phyloP scores from a whole-genome alignment of 2,113 vertebrate genomes.

The Dryoscopus gambensis region DNA sequence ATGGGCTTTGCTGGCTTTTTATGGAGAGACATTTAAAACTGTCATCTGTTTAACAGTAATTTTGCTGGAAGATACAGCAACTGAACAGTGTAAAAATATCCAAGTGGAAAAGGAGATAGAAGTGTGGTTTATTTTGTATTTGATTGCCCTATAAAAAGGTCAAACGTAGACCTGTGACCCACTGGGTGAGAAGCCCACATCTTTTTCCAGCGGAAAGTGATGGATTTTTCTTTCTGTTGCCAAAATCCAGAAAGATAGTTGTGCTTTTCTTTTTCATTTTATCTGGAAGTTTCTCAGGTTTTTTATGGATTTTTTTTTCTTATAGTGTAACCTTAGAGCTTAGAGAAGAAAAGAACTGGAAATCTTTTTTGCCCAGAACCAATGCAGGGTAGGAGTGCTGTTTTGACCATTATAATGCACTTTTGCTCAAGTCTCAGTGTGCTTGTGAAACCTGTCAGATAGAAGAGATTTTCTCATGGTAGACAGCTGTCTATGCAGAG shows the following conservation, averaged over 20 bases:
- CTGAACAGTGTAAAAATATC: not conserved
- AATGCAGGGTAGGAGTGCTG: not conserved
- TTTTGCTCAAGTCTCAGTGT: not conserved
- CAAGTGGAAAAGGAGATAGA: not conserved
- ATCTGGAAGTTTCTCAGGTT: not conserved
- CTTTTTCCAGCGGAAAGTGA: not conserved
- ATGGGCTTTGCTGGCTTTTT: slow-evolving; percentile 32
- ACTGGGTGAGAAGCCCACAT: not conserved
- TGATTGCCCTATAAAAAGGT: not conserved
- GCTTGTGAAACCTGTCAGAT: not conserved
- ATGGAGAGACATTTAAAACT: not conserved
- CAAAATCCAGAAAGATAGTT: not conserved
- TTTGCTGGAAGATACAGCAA: slow-evolving; percentile 53
- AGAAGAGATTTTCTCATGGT: not conserved
- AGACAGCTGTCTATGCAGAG: not conserved
- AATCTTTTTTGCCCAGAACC: not conserved
- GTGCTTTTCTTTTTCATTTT: not conserved
- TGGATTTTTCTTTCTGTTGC: not conserved
- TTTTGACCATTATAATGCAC: not conserved
- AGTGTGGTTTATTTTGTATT: not conserved
- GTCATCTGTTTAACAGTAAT: slow-evolving; percentile 53
- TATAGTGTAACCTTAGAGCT: not conserved
- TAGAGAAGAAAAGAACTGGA: not conserved
- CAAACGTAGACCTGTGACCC: not conserved
- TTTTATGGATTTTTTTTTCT: not conserved